Conservation (phyloP, 2,797 vertebrate species). For the Phylloscopus collybita region DNA sequence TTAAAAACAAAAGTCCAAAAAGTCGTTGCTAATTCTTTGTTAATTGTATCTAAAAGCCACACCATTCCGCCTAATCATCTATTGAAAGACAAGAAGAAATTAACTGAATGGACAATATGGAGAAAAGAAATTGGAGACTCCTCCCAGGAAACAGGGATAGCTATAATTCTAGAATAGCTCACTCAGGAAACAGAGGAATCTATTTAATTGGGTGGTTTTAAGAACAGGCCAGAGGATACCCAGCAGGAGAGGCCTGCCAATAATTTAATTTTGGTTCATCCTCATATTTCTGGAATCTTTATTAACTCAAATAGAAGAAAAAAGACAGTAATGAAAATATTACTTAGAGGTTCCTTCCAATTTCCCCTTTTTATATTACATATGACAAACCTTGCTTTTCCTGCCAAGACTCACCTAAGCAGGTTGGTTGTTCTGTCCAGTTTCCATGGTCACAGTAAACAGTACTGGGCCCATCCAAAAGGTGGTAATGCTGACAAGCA, state of each 20-base stretch:
- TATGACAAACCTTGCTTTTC: not conserved
- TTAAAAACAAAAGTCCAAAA: not conserved
- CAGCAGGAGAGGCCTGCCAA: not conserved
- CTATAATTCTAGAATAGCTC: not conserved
- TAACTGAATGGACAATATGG: not conserved
- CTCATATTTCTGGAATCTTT: not conserved
- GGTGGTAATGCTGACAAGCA: slow-evolving; percentile 69
- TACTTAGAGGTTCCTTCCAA: not conserved
- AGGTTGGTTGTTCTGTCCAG: slow-evolving; percentile 76
- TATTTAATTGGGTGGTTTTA: not conserved
- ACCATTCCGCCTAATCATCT: not conserved
- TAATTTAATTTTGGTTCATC: not conserved
- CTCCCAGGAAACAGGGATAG: not conserved
- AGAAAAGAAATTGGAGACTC: not conserved
- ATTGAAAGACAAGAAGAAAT: not conserved
- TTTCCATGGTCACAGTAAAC: slow-evolving; percentile 70
- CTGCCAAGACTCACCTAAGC: slow-evolving; percentile 74
- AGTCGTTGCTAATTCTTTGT: not conserved
- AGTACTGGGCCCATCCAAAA: slow-evolving; percentile 66
- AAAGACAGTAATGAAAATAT: not conserved
- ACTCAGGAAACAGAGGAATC: not conserved
- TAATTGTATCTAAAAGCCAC: not conserved
- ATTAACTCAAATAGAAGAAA: not conserved
- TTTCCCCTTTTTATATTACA: not conserved
- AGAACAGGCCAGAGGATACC: not conserved